phyloP scores from a whole-genome alignment of 35 echinoderm and acorn worm genomes.

The Apostichopus parvimensis region DNA sequence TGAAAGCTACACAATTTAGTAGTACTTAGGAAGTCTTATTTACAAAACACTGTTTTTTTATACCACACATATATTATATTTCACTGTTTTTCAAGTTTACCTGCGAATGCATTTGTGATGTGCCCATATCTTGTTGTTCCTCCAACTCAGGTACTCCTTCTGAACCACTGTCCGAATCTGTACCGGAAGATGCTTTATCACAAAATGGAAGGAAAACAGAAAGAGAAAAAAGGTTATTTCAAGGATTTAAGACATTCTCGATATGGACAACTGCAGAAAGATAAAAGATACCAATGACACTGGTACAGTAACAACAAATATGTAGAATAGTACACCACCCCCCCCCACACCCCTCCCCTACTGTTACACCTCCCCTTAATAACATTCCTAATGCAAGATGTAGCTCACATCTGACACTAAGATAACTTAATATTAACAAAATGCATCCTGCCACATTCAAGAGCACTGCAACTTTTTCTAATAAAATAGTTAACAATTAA shows the following conservation, averaged over 20 bases:
- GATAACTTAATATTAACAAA: neutral
- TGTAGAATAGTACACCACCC: neutral
- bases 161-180: constrained; percentile 66
- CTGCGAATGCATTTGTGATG: constrained; percentile 10
- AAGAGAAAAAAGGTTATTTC: neutral
- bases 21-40: neutral
- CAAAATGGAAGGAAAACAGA: neutral
- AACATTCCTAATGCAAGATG: too few relatives aligned
- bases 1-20: too few relatives aligned
- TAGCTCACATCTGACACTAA: too few relatives aligned
- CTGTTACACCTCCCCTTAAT: too few relatives aligned
- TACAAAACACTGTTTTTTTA: too few relatives aligned
- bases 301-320: neutral
- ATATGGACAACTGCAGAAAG: neutral
- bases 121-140: constrained; percentile 20
- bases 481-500: too few relatives aligned
- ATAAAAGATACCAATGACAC: neutral
- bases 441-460: too few relatives aligned
- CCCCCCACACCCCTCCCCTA: too few relatives aligned
- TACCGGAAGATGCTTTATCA: constrained; percentile 51
- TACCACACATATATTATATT: too few relatives aligned
- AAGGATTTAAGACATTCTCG: too few relatives aligned
- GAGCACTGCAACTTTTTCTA: too few relatives aligned
- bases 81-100: neutral
- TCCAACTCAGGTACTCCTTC: constrained; percentile 61